Base-by-base conservation (phyloP, 1,140 invertebrate genomes). In the Leptinotarsa defecta region DNA sequence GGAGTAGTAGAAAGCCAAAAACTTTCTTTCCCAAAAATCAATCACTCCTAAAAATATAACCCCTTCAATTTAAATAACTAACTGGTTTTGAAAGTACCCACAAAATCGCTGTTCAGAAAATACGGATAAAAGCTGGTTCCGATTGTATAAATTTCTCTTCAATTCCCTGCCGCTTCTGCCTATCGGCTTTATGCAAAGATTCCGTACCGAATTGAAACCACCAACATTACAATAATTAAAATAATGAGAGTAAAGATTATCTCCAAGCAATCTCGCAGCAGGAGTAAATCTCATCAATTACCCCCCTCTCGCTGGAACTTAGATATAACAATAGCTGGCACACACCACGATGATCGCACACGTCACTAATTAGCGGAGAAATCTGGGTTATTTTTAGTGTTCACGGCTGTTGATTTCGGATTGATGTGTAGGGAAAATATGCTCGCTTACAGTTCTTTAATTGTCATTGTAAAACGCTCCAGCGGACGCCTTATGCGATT, bases 341-440 rank as follows among this genome's bases (percentile, higher is more conserved):
- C 79, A 78, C 74, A 74, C 78, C 74, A 75, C 71, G 79, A 76
- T 75, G 71, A 78, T 70, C 78, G 73, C 76, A 76, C 78, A 79
- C 74, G 76, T 80, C 76, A 78, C 79, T 80, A 80, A 80, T 80
- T 80, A 80, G 73, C 77, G 65, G 78, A 80, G 79, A 80, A 80
- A 80, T 80, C 79, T 74, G 73, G 77, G 76, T 80, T 80, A 80
- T 80, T 80, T 79, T 79, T 77, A 79, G 69, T 77, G 77, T 80
- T 80, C 79, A 80, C 77, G 79, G 75, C 75, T 77, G 73, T 57
- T 78, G 77, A 76, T 13, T 75, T 63, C 68, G 57, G 75, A 78
- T 78, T 79, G 78, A 79, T 74, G 78, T 78, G 75, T 78, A 71
- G 71, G 76, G 76, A 79, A 79, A 77, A 77, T 74, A 76, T 63